A percentile compares a stretch with the other conserved stretches of the same genome.
phyloP scores from a whole-genome alignment of 2,113 vertebrate genomes.

The Mormyrus lacerda region DNA sequence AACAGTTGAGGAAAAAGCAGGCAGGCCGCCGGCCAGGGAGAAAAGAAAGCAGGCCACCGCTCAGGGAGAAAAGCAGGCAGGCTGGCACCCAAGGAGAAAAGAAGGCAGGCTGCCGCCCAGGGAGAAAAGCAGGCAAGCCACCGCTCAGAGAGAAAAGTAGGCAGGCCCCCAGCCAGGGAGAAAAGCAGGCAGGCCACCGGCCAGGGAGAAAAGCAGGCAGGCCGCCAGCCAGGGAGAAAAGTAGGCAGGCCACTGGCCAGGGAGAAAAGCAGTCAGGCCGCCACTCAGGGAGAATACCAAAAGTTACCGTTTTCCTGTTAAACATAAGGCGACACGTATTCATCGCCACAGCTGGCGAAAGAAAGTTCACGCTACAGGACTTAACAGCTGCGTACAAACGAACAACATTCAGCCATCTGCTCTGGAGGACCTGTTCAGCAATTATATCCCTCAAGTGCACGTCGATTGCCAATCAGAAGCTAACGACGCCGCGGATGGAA shows the following conservation, averaged over 20 bases:
- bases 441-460: slow-evolving; percentile 30
- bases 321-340: slow-evolving; percentile 14
- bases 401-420: slow-evolving; percentile 41
- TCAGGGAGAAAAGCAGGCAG: too few relatives aligned
- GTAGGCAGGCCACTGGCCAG: neutral
- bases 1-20: neutral
- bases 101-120: neutral
- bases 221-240: neutral
- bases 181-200: too few relatives aligned
- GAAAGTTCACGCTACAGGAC: slow-evolving; percentile 23
- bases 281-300: neutral
- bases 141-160: too few relatives aligned
- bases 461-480: slow-evolving; percentile 34
- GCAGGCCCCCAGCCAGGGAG: too few relatives aligned
- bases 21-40: too few relatives aligned
- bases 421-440: slow-evolving; percentile 41
- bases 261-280: neutral
- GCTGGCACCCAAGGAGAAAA: neutral
- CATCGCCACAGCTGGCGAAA: slow-evolving; percentile 22
- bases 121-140: too few relatives aligned
- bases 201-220: neutral
- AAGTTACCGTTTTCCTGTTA: neutral
- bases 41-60: too few relatives aligned
- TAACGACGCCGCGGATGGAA: slow-evolving; percentile 12
- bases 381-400: slow-evolving; percentile 38